These are phyloP conservation scores for Apodemia zela DNA, from an alignment of 2,888 invertebrate genomes.

Conservation along the genomic window DNA sequence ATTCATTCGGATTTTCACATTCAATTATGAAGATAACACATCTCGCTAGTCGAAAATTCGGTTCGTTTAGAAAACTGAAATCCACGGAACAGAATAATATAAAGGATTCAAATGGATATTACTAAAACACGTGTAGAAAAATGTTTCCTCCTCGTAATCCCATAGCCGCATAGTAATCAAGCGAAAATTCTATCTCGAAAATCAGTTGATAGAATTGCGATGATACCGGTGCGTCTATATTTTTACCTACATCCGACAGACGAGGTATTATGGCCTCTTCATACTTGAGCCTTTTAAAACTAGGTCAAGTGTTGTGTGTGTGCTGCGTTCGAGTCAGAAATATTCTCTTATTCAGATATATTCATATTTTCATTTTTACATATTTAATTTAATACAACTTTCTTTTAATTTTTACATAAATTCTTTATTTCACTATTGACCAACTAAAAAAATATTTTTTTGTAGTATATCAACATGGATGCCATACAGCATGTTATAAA, in stretches of 20 bases:
- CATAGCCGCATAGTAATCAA: not conserved
- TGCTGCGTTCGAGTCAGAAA: not conserved
- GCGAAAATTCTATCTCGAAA: constrained; percentile 21
- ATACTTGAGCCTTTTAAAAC: not conserved
- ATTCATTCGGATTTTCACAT: no score
- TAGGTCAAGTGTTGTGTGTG: not conserved
- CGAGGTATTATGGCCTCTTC: constrained; percentile 9
- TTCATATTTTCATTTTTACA: no score
- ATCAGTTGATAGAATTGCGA: constrained; percentile 25
- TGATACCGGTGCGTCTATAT: constrained; percentile 20
- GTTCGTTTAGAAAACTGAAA: no score
- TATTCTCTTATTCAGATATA: not conserved
- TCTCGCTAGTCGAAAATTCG: no score
- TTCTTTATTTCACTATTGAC: no score
- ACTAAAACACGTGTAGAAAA: not conserved
- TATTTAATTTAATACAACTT: no score
- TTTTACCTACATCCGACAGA: constrained; percentile 16
- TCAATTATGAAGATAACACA: no score
- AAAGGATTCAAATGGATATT: not conserved
- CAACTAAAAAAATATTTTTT: no score
- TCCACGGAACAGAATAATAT: not conserved
- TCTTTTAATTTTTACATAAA: no score
- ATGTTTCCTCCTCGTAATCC: not conserved
- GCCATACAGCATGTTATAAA: no score
- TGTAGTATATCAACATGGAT: no score